Conservation (phyloP, 2,888 invertebrate species). For the Drosophila cognata region DNA sequence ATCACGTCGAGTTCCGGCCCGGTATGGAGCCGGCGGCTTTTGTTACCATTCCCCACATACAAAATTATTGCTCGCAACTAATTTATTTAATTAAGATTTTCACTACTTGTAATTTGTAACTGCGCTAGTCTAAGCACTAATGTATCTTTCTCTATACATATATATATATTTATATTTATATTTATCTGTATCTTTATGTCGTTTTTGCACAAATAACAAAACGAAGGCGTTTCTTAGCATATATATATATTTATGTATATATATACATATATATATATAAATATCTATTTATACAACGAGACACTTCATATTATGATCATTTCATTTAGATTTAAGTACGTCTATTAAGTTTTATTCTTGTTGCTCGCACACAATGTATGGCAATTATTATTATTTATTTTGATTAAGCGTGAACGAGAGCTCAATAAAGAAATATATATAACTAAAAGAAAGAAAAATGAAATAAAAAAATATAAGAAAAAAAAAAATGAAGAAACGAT, state of each 20-base stretch:
- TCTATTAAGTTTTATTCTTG: slow-evolving; percentile 54
- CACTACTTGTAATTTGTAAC: slow-evolving; percentile 63
- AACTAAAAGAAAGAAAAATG: background rate
- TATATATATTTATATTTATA: background rate
- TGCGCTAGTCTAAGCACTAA: slow-evolving; percentile 37
- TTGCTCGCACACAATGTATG: slow-evolving; percentile 64
- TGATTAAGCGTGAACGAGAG: slow-evolving; percentile 75
- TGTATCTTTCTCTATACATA: slow-evolving; percentile 25
- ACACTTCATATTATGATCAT: slow-evolving; percentile 36
- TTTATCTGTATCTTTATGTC: slow-evolving; percentile 6
- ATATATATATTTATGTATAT: background rate
- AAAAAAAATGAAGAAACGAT: slow-evolving; percentile 28
- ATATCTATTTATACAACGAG: slow-evolving; percentile 11
- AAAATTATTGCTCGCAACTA: slow-evolving; percentile 70
- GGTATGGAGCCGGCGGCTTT: slow-evolving; percentile 53
- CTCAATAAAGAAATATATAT: slow-evolving; percentile 59
- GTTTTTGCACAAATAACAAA: slow-evolving; percentile 78
- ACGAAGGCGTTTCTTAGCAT: slow-evolving; percentile 16
- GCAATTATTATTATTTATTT: slow-evolving; percentile 75
- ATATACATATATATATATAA: slow-evolving; percentile 2
- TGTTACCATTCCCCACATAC: slow-evolving; percentile 79
- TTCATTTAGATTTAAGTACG: slow-evolving; percentile 40
- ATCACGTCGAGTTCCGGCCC: slow-evolving; percentile 57
- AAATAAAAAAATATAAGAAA: slow-evolving; percentile 39
- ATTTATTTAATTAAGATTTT: slow-evolving; percentile 80